Percentiles rank a stretch among this genome's conserved stretches.
These are phyloP conservation scores for Drosophila littoralis DNA, from an alignment of 1,140 invertebrate genomes.

Conservation along the genomic window DNA sequence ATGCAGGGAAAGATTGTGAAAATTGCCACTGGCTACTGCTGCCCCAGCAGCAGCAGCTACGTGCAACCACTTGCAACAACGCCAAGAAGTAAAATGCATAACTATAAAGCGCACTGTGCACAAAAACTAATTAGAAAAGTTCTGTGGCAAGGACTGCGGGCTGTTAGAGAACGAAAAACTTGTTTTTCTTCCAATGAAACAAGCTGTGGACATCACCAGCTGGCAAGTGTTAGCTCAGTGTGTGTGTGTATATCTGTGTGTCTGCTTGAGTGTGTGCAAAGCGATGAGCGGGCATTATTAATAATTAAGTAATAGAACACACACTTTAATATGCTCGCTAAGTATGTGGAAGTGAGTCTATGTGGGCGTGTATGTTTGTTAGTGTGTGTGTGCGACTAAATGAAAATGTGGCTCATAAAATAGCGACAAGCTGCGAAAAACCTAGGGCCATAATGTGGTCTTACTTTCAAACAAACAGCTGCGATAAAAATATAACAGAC, in stretches of 20 bases:
- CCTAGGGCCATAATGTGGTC: constrained; percentile 18
- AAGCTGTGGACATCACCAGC: constrained; percentile 38
- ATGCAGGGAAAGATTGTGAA: constrained; percentile 19
- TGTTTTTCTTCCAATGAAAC: constrained; percentile 35
- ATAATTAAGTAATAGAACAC: constrained; percentile 56
- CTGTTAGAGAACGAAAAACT: constrained; percentile 5
- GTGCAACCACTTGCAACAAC: constrained; percentile 29
- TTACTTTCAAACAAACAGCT: constrained; percentile 11
- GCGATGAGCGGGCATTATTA: constrained; percentile 48
- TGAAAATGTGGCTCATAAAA: constrained; percentile 37
- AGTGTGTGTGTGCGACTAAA: constrained; percentile 18
- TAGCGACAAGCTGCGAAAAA: constrained; percentile 25
- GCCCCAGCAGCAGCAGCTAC: neutral
- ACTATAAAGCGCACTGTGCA: constrained; percentile 48
- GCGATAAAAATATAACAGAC: neutral
- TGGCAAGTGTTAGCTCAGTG: constrained; percentile 13
- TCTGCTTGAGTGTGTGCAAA: constrained; percentile 18
- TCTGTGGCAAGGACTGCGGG: constrained; percentile 17
- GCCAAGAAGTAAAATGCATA: constrained; percentile 48
- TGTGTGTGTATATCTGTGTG: neutral
- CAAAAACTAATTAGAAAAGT: constrained; percentile 58
- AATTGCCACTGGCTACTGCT: constrained; percentile 14
- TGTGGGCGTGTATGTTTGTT: neutral
- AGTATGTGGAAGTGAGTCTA: neutral
- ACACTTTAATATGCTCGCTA: constrained; percentile 37